Evolutionary conservation across 2,113 vertebrate genomes (phyloP).

Genomic region (Pogona vitticeps): DNA sequence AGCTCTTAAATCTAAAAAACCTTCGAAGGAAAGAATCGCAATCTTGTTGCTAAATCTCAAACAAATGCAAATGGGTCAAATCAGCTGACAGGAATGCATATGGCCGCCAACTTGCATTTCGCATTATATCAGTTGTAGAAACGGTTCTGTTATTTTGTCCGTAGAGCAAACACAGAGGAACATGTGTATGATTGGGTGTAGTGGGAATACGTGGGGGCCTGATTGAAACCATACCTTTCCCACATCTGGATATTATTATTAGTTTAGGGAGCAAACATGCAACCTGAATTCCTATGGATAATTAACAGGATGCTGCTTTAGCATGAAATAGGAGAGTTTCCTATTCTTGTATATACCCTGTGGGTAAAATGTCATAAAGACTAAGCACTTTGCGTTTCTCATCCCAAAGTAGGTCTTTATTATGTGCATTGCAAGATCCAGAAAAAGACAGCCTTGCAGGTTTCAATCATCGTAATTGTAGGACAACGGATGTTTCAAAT

Average conservation of each 20-base stretch:
- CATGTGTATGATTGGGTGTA: conserved; percentile 48
- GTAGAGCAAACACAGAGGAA: conserved; percentile 17
- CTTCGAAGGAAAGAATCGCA: not conserved
- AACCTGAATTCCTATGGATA: conserved; percentile 57
- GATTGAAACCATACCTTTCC: conserved; percentile 56
- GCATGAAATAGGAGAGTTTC: conserved; percentile 49
- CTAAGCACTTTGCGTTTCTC: conserved; percentile 33
- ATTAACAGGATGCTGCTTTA: conserved; percentile 58
- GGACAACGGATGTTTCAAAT: too few species aligned
- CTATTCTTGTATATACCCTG: conserved; percentile 28
- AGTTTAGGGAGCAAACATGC: conserved; percentile 56
- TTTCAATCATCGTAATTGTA: not conserved
- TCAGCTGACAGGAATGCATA: conserved; percentile 9
- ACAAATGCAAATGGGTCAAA: conserved; percentile 6
- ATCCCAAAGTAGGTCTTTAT: conserved; percentile 18
- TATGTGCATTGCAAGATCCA: not conserved
- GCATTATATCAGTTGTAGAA: not conserved
- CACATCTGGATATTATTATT: conserved; percentile 71
- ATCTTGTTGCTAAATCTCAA: not conserved
- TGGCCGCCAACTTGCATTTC: conserved; percentile 27
- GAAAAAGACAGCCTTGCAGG: not conserved
- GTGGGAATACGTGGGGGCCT: conserved; percentile 40
- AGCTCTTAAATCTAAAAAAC: not conserved
- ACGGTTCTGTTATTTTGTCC: conserved; percentile 30
- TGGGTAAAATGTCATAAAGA: conserved; percentile 39